These are phyloP conservation scores for Drosophila monieri DNA, from an alignment of 2,888 invertebrate species.

Conservation along the genomic window DNA sequence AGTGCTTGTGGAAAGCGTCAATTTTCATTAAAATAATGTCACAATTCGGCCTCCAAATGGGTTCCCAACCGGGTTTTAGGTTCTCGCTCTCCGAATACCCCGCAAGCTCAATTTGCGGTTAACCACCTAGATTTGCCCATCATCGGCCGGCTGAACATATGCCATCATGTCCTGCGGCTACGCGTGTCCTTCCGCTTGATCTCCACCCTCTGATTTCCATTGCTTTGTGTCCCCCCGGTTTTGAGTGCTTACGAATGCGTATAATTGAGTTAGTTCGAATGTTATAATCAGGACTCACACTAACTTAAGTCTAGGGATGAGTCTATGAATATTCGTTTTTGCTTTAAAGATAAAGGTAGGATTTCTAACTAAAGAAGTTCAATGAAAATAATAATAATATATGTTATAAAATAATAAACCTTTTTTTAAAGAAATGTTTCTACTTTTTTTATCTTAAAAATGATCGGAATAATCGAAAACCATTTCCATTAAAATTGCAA, in stretches of 20 bases:
- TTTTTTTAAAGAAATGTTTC: too few species aligned
- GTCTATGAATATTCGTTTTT: background rate
- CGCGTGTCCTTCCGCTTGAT: conserved; percentile 14
- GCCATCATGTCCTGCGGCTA: conserved; percentile 63
- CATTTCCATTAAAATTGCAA: too few species aligned
- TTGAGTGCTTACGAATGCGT: conserved; percentile 59
- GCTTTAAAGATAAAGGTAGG: too few species aligned
- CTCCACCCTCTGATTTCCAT: background rate
- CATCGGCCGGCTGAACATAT: conserved; percentile 51
- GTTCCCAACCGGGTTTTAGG: conserved; percentile 1
- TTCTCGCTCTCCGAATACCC: background rate
- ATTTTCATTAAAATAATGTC: conserved; percentile 72
- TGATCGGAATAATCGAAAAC: too few species aligned
- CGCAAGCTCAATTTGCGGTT: conserved; percentile 52
- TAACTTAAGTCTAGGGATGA: conserved; percentile 6
- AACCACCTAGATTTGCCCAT: conserved; percentile 70
- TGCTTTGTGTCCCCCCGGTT: background rate
- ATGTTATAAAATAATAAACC: too few species aligned
- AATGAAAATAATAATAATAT: too few species aligned
- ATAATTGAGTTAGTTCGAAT: conserved; percentile 68
- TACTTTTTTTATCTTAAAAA: too few species aligned
- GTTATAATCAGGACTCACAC: conserved; percentile 46
- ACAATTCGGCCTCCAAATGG: conserved; percentile 54
- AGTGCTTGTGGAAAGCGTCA: conserved; percentile 42
- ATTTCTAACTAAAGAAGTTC: too few species aligned